phyloP scores from a whole-genome alignment of 2,113 vertebrate genomes.

The Hiodon alosoides region DNA sequence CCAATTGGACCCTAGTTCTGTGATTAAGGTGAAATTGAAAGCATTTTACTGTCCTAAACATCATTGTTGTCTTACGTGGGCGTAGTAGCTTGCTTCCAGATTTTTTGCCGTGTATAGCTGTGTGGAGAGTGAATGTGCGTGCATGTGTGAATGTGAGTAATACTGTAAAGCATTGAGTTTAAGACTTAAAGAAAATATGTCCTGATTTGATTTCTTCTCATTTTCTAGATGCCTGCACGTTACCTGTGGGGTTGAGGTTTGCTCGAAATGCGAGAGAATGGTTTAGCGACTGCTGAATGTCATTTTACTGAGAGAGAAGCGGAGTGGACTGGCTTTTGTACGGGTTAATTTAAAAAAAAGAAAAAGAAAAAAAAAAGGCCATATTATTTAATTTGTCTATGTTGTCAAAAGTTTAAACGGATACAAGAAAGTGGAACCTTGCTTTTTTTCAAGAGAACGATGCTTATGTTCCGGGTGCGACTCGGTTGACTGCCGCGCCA shows the following conservation, averaged over 20 bases:
- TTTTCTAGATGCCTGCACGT: slow-evolving; percentile 54
- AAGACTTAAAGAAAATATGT: slow-evolving; percentile 58
- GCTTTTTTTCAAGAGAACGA: slow-evolving; percentile 49
- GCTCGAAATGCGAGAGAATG: slow-evolving; percentile 62
- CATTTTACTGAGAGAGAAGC: slow-evolving; percentile 69
- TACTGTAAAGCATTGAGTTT: slow-evolving; percentile 72
- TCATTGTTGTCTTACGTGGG: slow-evolving; percentile 48
- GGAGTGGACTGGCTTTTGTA: slow-evolving; percentile 70
- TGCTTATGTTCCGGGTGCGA: slow-evolving; percentile 33
- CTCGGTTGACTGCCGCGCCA: slow-evolving; percentile 29
- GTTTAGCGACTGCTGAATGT: slow-evolving; percentile 74
- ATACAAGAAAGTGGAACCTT: slow-evolving; percentile 67
- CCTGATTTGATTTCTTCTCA: slow-evolving; percentile 48
- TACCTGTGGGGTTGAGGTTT: slow-evolving; percentile 59
- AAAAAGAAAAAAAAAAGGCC: slow-evolving; percentile 52
- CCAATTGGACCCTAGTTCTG: too few relatives aligned
- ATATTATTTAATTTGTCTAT: slow-evolving; percentile 71
- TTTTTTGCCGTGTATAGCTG: slow-evolving; percentile 49
- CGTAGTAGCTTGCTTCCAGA: slow-evolving; percentile 61
- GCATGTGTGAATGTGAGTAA: slow-evolving; percentile 57
- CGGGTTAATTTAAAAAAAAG: slow-evolving; percentile 64
- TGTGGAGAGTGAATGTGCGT: slow-evolving; percentile 46
- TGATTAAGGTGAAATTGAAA: too few relatives aligned
- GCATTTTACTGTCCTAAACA: too few relatives aligned
- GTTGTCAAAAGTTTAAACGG: slow-evolving; percentile 63